Conservation (phyloP, 1,140 invertebrate genomes). For the Wiebesia pumilae region DNA sequence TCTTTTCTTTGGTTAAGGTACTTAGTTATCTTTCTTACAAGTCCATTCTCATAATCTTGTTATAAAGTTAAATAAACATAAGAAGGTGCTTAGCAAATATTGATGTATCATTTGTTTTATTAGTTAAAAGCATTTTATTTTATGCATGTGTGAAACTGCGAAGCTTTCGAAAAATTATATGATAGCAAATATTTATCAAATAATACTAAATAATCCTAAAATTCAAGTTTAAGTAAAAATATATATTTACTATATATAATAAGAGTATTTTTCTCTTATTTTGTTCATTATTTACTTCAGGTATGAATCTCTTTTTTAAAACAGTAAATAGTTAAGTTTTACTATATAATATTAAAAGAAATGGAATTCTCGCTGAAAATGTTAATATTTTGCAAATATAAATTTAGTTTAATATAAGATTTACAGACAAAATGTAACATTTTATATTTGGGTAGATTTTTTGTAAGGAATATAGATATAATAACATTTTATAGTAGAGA, state of each 20-base stretch:
- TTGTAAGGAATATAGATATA: too few species aligned
- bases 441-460: too few species aligned
- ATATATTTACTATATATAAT: background rate
- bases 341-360: too few species aligned
- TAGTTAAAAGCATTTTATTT: background rate
- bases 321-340: too few species aligned
- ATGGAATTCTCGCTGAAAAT: too few species aligned
- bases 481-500: too few species aligned
- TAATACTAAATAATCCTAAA: background rate
- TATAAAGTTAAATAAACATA: constrained; percentile 30
- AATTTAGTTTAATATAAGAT: too few species aligned
- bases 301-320: too few species aligned
- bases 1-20: constrained; percentile 16
- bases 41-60: constrained; percentile 1
- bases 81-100: constrained; percentile 33
- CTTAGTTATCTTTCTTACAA: constrained; percentile 27
- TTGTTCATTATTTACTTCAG: too few species aligned
- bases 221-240: background rate
- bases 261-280: background rate
- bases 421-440: too few species aligned
- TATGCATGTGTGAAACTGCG: background rate
- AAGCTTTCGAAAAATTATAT: background rate
- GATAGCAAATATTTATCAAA: background rate
- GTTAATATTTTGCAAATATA: too few species aligned
- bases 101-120: constrained; percentile 3